Percentiles rank a stretch among this genome's conserved stretches.
These are phyloP conservation scores for Microdon myrmicae DNA, from an alignment of 2,888 invertebrate genomes.

Conservation along the genomic window DNA sequence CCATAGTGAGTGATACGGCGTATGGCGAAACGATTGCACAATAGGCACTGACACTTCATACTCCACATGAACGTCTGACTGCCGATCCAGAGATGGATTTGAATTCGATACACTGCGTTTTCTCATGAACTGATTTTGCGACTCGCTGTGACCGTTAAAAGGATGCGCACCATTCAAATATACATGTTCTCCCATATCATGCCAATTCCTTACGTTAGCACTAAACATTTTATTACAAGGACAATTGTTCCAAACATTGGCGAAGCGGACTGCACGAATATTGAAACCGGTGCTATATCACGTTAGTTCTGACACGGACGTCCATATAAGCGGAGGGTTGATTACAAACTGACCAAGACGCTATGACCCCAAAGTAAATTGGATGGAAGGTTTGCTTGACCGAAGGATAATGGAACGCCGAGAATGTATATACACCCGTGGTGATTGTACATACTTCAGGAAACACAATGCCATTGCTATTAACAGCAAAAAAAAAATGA, in stretches of 20 bases:
- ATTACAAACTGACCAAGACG: slow-evolving; percentile 61
- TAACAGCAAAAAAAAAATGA: slow-evolving; percentile 45
- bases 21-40: slow-evolving; percentile 65
- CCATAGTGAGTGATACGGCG: slow-evolving; percentile 67
- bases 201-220: slow-evolving; percentile 64
- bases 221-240: slow-evolving; percentile 61
- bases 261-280: too few species aligned
- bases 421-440: slow-evolving; percentile 55
- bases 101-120: slow-evolving; percentile 63
- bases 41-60: slow-evolving; percentile 66
- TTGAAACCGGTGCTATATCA: too few species aligned
- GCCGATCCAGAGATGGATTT: slow-evolving; percentile 63
- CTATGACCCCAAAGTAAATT: slow-evolving; percentile 45
- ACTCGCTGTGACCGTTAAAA: slow-evolving; percentile 19
- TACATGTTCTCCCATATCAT: slow-evolving; percentile 55
- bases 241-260: too few species aligned
- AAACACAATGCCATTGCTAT: slow-evolving; percentile 52
- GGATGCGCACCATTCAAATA: slow-evolving; percentile 18
- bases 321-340: slow-evolving; percentile 60
- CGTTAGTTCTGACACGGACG: slow-evolving; percentile 29
- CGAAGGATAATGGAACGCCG: slow-evolving; percentile 39
- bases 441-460: slow-evolving; percentile 40
- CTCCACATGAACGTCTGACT: slow-evolving; percentile 64
- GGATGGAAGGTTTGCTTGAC: slow-evolving; percentile 25
- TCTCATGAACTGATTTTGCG: slow-evolving; percentile 55